phyloP scores from a whole-genome alignment of 2,113 vertebrate genomes.

The Onychostoma macrolepis region DNA sequence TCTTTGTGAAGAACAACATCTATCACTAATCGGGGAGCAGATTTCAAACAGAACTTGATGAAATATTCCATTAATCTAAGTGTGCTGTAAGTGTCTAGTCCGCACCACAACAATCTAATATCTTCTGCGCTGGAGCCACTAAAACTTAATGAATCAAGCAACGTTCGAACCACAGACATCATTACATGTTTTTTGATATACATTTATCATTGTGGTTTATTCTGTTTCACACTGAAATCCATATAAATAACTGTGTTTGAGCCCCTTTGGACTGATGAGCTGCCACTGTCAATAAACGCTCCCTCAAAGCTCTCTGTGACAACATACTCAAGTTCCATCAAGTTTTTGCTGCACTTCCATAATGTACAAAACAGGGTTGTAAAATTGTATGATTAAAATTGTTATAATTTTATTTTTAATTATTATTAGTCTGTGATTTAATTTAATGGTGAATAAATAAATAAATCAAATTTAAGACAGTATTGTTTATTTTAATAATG shows the following conservation, averaged over 20 bases:
- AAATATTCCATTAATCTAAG: slow-evolving; percentile 14
- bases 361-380: background rate
- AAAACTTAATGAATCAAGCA: slow-evolving; percentile 42
- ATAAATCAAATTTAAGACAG: background rate
- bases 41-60: slow-evolving; percentile 16
- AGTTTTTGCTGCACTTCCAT: background rate
- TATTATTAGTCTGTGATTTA: background rate
- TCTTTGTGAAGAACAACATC: slow-evolving; percentile 33
- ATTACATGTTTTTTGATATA: slow-evolving; percentile 15
- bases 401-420: background rate
- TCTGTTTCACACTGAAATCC: slow-evolving; percentile 46
- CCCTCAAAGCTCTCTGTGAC: slow-evolving; percentile 6
- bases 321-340: background rate
- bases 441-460: background rate
- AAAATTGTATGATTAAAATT: no score
- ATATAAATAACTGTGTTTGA: slow-evolving; percentile 52
- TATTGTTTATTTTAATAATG: background rate
- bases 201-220: slow-evolving; percentile 42
- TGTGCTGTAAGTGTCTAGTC: slow-evolving; percentile 11
- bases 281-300: slow-evolving; percentile 48
- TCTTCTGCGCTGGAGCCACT: slow-evolving; percentile 33
- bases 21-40: background rate
- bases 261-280: slow-evolving; percentile 40
- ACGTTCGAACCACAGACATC: slow-evolving; percentile 28
- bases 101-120: slow-evolving; percentile 15